phyloP scores from a whole-genome alignment of 2,113 vertebrate species.

The Oreotrochilus melanogaster region DNA sequence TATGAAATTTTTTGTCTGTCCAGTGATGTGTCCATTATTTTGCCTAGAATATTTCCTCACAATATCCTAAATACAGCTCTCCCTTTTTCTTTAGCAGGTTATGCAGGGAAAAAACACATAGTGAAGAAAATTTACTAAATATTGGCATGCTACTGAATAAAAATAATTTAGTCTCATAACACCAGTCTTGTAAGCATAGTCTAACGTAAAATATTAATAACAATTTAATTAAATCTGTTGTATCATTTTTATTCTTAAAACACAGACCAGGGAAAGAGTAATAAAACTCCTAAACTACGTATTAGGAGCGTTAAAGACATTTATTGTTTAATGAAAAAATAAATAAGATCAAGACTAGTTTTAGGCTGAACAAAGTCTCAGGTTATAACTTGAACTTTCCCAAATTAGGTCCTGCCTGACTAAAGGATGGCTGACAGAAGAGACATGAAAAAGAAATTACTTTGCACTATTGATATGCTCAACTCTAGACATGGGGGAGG shows the following conservation, averaged over 20 bases:
- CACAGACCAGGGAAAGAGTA: neutral
- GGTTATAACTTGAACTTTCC: neutral
- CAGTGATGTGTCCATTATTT: neutral
- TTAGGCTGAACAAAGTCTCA: neutral
- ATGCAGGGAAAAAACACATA: neutral
- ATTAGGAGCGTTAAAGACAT: neutral
- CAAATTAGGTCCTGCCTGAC: neutral
- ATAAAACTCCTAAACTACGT: neutral
- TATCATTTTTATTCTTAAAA: neutral
- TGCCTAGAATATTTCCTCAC: neutral
- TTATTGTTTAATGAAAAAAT: neutral
- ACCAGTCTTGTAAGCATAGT: neutral
- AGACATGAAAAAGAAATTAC: neutral
- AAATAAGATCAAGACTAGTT: neutral
- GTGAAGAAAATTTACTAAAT: neutral
- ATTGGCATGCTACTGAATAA: neutral
- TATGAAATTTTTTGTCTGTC: neutral
- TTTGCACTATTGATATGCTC: neutral
- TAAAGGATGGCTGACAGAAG: neutral
- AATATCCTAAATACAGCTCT: neutral
- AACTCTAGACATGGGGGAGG: neutral
- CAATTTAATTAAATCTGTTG: neutral
- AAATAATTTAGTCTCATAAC: neutral
- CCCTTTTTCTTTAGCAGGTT: neutral
- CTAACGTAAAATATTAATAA: neutral